Percentiles rank a stretch among this genome's conserved stretches.
Evolutionary conservation across 1,140 invertebrate genomes (phyloP).

Genomic region (Semibalanus balanoides): DNA sequence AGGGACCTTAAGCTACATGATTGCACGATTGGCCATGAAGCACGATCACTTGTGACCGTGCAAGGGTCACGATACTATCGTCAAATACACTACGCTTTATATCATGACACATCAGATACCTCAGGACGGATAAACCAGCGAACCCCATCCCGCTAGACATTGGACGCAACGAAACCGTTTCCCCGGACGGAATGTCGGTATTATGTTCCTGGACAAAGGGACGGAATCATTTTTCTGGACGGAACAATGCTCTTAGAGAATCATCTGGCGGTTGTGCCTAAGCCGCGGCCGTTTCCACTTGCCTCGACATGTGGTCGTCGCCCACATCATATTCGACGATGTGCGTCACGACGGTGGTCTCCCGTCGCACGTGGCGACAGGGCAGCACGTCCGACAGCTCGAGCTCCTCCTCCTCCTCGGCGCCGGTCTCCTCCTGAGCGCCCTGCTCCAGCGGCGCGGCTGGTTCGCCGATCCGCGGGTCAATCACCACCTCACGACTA

Average conservation of each 20-base stretch:
- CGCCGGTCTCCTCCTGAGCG: not conserved
- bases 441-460: too few relatives aligned
- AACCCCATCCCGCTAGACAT: not conserved
- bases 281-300: not conserved
- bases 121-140: not conserved
- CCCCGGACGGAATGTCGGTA: not conserved
- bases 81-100: not conserved
- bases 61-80: not conserved
- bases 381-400: not conserved
- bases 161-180: not conserved
- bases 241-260: not conserved
- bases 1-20: not conserved
- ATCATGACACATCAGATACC: not conserved
- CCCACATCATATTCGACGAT: not conserved
- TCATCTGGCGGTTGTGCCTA: not conserved
- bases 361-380: not conserved
- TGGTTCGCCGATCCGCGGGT: too few relatives aligned
- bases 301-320: not conserved
- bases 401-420: not conserved
- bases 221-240: not conserved
- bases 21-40: not conserved
- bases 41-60: not conserved
- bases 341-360: not conserved
- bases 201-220: not conserved
- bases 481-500: too few relatives aligned